A percentile compares a stretch with the other conserved stretches of the same genome.
Evolutionary conservation across 2,797 vertebrate genomes (phyloP).

Genomic region (Phyllotis vaccarum): DNA sequence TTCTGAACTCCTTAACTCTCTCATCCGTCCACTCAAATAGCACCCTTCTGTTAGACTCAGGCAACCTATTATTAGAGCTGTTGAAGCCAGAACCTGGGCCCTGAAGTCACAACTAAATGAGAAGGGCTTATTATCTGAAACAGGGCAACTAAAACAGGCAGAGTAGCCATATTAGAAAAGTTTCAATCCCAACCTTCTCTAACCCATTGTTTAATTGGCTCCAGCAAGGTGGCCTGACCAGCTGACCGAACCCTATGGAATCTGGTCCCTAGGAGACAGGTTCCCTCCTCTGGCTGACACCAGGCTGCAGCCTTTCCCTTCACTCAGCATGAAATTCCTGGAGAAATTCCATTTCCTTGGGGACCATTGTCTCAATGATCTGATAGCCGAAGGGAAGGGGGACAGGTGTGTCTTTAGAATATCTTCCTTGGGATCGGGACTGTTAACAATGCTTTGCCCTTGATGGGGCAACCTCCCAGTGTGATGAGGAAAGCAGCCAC

Average conservation of each 20-base stretch:
- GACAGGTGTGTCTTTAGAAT: neutral
- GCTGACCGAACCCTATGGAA: neutral
- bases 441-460: neutral
- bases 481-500: neutral
- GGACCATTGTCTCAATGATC: neutral
- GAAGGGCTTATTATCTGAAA: neutral
- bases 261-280: neutral
- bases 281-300: neutral
- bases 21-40: neutral
- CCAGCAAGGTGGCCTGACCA: neutral
- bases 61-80: neutral
- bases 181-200: neutral
- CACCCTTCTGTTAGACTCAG: neutral
- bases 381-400: neutral
- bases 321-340: neutral
- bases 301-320: neutral
- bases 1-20: neutral
- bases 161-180: neutral
- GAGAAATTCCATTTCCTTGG: constrained; percentile 7
- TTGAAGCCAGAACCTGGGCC: neutral
- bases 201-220: neutral
- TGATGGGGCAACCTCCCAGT: neutral
- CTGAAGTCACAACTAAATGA: neutral
- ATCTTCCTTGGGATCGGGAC: neutral
- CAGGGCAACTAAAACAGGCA: neutral